Percentiles rank a stretch among this genome's conserved stretches.
Conservation (phyloP, 1,140 invertebrate genomes). For the Bombus waltoni region DNA sequence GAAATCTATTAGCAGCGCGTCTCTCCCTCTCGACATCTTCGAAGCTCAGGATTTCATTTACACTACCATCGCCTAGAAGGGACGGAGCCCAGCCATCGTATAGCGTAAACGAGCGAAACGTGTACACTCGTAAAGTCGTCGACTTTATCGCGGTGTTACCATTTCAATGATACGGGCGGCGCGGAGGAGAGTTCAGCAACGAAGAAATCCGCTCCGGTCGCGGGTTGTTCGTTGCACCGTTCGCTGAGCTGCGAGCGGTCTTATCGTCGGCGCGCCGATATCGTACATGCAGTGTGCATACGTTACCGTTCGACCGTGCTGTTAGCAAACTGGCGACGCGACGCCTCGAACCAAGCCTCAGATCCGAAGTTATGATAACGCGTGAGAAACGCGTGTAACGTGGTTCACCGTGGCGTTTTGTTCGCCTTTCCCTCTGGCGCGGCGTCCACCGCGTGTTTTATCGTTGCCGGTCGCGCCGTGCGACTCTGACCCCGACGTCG, state of each 20-base stretch:
- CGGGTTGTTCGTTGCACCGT: too few relatives aligned
- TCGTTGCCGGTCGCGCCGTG: constrained; percentile 36
- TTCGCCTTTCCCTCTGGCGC: constrained; percentile 22
- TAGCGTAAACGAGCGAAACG: too few relatives aligned
- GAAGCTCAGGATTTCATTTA: not conserved
- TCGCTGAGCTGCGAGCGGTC: not conserved
- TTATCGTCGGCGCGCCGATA: constrained; percentile 16
- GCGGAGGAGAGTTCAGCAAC: not conserved
- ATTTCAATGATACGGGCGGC: constrained; percentile 1
- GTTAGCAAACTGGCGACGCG: constrained; percentile 22
- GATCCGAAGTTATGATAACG: constrained; percentile 64
- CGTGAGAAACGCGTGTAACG: constrained; percentile 68
- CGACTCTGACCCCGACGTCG: constrained; percentile 16
- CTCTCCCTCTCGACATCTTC: not conserved
- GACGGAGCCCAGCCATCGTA: not conserved
- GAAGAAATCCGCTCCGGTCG: constrained; percentile 1
- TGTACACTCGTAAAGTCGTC: constrained; percentile 2
- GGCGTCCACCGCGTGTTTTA: constrained; percentile 32
- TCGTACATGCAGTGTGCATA: constrained; percentile 58
- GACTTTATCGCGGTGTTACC: constrained; percentile 30
- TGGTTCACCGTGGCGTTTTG: constrained; percentile 65
- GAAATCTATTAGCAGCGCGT: not conserved
- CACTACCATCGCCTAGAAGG: not conserved
- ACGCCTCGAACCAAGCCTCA: constrained; percentile 45
- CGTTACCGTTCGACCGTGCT: constrained; percentile 57